Evolutionary conservation across 2,797 vertebrate species (phyloP).

Genomic region (Hemibagrus guttatus): DNA sequence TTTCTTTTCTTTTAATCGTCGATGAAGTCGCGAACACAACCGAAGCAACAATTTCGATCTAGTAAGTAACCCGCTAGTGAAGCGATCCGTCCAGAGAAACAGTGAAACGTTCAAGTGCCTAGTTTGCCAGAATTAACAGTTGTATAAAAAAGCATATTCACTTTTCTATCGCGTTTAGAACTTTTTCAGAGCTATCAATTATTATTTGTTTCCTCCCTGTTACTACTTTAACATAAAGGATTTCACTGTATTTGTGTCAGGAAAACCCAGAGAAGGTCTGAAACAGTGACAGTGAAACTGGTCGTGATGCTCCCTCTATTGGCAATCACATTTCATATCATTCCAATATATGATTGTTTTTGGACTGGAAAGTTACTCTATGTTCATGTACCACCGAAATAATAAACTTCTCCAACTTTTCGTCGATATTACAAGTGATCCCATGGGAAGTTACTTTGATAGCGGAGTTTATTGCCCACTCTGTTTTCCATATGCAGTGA

Average conservation of each 20-base stretch:
- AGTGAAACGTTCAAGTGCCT: neutral
- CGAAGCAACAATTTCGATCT: neutral
- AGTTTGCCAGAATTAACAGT: neutral
- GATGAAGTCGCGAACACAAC: neutral
- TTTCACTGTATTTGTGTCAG: neutral
- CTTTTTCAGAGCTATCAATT: neutral
- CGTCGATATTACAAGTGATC: too few relatives aligned
- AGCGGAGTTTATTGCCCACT: neutral
- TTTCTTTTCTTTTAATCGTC: too few relatives aligned
- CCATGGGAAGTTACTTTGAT: neutral
- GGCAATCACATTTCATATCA: neutral
- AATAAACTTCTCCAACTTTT: neutral
- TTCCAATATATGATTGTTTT: neutral
- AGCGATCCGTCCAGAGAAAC: neutral
- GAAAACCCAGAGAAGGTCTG: neutral
- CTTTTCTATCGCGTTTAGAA: neutral
- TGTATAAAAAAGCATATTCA: neutral
- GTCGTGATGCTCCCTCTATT: conserved; percentile 29
- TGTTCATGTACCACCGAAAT: neutral
- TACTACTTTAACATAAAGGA: neutral
- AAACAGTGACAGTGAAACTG: neutral
- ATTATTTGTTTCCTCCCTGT: neutral
- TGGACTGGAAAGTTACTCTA: neutral
- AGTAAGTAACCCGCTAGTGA: neutral
- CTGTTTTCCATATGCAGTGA: neutral